phyloP scores from a whole-genome alignment of 1,140 invertebrate genomes.

The Elysia chlorotica region DNA sequence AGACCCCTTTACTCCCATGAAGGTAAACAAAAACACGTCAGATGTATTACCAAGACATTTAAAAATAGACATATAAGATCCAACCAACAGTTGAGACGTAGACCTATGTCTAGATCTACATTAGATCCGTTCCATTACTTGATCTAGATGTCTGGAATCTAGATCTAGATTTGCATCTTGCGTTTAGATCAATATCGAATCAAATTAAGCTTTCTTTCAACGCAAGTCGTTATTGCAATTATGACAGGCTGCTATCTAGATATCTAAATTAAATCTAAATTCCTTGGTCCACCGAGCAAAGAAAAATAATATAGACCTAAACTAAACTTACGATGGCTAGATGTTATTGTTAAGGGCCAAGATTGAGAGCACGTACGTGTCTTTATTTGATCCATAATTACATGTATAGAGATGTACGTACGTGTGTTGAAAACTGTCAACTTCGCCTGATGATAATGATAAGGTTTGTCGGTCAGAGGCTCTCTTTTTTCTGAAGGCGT shows the following conservation, averaged over 20 bases:
- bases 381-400: not conserved
- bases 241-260: too few species aligned
- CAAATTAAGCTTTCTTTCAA: not conserved
- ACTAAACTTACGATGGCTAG: not conserved
- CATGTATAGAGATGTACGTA: too few species aligned
- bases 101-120: not conserved
- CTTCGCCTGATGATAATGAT: too few species aligned
- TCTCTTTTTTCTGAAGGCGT: too few species aligned
- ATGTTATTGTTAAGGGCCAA: not conserved
- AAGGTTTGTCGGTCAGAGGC: too few species aligned
- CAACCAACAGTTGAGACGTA: not conserved
- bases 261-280: not conserved
- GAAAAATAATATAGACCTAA: not conserved
- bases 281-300: not conserved
- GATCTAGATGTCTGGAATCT: too few species aligned
- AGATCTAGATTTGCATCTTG: not conserved
- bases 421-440: too few species aligned
- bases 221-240: not conserved
- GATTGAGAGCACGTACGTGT: not conserved
- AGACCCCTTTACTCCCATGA: not conserved
- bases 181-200: too few species aligned
- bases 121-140: too few species aligned
- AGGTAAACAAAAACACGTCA: not conserved
- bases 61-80: not conserved
- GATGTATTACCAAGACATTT: not conserved